Evolutionary conservation across 2,888 invertebrate species (phyloP).

Genomic region (Ophioninae sp.): DNA sequence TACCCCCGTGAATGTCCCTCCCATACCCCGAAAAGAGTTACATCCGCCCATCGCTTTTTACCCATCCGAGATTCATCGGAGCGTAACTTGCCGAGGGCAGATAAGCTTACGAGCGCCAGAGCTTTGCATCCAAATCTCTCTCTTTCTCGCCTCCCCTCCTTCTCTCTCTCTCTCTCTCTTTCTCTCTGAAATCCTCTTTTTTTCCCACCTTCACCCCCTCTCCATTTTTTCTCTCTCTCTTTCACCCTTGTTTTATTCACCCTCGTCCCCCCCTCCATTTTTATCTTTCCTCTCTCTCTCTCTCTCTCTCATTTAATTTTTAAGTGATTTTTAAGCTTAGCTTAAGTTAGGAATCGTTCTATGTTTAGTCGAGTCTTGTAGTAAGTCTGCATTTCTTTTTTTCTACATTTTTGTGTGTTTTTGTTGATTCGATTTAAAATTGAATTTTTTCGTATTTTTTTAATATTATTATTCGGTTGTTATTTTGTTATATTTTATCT

Average conservation of each 20-base stretch:
- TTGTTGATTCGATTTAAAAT: no score
- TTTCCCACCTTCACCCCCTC: not conserved
- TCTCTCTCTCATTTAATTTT: no score
- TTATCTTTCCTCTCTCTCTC: no score
- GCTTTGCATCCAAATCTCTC: slow-evolving; percentile 31
- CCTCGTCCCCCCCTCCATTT: no score
- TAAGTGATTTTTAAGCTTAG: no score
- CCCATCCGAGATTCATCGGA: slow-evolving; percentile 55
- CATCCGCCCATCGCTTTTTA: slow-evolving; percentile 53
- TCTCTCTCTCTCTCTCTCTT: slow-evolving; percentile 1
- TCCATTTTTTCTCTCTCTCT: slow-evolving; percentile 3
- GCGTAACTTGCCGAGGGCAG: slow-evolving; percentile 57
- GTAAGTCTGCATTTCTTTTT: no score
- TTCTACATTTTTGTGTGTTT: no score
- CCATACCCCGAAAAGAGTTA: slow-evolving; percentile 42
- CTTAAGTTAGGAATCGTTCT: no score
- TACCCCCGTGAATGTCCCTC: slow-evolving; percentile 48
- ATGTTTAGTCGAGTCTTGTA: no score
- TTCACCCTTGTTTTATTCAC: not conserved
- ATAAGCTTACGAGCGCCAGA: slow-evolving; percentile 55
- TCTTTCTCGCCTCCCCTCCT: not conserved
- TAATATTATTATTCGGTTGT: no score
- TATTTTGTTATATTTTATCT: no score
- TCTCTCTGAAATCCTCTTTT: slow-evolving; percentile 6
- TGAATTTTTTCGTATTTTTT: no score